phyloP scores from a whole-genome alignment of 2,888 invertebrate genomes.

The Idaea straminata region DNA sequence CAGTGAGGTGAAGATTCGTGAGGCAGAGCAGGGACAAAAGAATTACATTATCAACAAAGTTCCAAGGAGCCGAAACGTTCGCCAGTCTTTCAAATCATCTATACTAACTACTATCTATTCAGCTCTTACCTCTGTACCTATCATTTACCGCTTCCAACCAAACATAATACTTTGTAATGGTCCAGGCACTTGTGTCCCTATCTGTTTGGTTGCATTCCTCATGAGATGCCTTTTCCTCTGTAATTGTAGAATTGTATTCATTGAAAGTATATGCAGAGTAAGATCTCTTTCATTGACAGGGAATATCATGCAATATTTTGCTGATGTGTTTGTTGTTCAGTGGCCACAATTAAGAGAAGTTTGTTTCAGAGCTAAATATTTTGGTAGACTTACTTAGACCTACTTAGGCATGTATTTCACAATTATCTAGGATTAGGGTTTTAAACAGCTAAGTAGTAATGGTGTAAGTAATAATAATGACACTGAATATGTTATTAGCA shows the following conservation, averaged over 20 bases:
- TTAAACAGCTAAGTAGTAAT: background rate
- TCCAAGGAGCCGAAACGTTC: slow-evolving; percentile 92
- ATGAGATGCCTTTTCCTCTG: slow-evolving; percentile 84
- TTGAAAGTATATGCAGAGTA: slow-evolving; percentile 97
- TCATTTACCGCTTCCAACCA: slow-evolving; percentile 85
- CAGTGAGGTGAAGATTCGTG: slow-evolving; percentile 84
- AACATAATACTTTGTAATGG: slow-evolving; percentile 95
- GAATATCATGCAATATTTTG: slow-evolving; percentile 89
- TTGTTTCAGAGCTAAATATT: slow-evolving; percentile 86
- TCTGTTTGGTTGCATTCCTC: slow-evolving; percentile 89
- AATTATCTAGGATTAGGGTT: background rate
- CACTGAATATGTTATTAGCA: background rate
- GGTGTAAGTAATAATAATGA: background rate
- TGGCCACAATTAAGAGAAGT: slow-evolving; percentile 89
- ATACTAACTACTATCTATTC: slow-evolving; percentile 89
- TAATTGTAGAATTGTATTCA: slow-evolving; percentile 89
- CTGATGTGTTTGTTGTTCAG: slow-evolving; percentile 94
- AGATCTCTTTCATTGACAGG: slow-evolving; percentile 93
- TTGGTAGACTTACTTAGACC: slow-evolving; percentile 85
- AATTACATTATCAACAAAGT: slow-evolving; percentile 81
- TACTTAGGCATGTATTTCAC: slow-evolving; percentile 8
- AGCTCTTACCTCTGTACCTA: slow-evolving; percentile 83
- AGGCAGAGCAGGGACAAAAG: slow-evolving; percentile 60
- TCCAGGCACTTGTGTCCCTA: slow-evolving; percentile 97
- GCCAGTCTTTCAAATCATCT: slow-evolving; percentile 90